A percentile compares a stretch with the other conserved stretches of the same genome.
Conservation (phyloP, 2,113 vertebrate genomes). For the Bubo bubo region DNA sequence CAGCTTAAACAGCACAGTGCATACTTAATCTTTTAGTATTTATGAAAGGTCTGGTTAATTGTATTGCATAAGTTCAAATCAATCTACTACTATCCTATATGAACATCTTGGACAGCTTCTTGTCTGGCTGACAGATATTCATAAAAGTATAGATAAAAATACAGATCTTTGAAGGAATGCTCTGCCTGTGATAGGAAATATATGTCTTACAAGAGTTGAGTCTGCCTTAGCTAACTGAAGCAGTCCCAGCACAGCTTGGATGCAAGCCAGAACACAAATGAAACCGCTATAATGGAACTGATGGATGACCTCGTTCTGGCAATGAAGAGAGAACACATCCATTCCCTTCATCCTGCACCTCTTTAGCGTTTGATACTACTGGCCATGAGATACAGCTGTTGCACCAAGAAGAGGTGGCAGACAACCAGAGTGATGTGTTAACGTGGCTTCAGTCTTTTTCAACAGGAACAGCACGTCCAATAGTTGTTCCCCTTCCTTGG, state of each 20-base stretch:
- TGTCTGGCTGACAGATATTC: neutral
- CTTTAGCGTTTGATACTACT: neutral
- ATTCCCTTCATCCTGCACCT: slow-evolving; percentile 26
- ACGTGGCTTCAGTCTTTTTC: neutral
- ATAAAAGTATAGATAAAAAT: neutral
- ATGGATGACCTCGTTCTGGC: neutral
- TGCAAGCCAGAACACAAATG: neutral
- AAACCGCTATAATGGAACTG: neutral
- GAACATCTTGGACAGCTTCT: neutral
- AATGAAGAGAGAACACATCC: neutral
- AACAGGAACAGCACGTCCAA: neutral
- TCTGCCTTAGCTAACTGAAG: neutral
- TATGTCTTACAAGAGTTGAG: neutral
- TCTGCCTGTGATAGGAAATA: neutral
- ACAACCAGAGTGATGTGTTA: neutral
- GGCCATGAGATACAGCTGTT: neutral
- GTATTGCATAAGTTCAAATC: neutral
- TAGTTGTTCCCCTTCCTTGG: neutral
- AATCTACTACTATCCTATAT: neutral
- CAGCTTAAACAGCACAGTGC: neutral
- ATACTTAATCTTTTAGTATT: neutral
- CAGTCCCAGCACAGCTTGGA: neutral
- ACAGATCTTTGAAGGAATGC: neutral
- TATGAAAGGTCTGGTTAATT: neutral
- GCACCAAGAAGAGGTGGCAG: neutral